Conservation (phyloP, 2,888 invertebrate genomes). For the Dynastes grantii region DNA sequence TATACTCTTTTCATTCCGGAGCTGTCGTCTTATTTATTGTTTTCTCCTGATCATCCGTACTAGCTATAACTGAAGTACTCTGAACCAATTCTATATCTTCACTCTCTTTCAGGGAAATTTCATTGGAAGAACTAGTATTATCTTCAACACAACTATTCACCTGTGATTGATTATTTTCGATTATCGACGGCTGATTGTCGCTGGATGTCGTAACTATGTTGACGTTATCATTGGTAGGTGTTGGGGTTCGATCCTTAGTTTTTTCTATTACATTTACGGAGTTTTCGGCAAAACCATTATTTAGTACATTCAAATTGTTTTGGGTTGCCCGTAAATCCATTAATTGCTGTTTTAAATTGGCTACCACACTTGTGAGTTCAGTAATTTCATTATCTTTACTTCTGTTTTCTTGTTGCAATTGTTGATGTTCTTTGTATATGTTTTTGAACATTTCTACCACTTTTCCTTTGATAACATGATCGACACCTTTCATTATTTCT, state of each 20-base stretch:
- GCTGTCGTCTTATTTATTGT: conserved; percentile 57
- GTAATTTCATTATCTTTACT: conserved; percentile 66
- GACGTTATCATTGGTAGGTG: conserved; percentile 35
- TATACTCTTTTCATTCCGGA: conserved; percentile 54
- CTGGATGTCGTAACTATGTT: conserved; percentile 45
- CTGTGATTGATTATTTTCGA: conserved; percentile 33
- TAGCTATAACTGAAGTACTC: conserved; percentile 52
- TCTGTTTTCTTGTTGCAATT: conserved; percentile 61
- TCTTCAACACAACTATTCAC: conserved; percentile 25
- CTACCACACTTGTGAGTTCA: conserved; percentile 63
- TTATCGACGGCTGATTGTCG: conserved; percentile 46
- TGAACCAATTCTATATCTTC: conserved; percentile 37
- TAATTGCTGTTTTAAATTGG: conserved; percentile 60
- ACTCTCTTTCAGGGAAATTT: conserved; percentile 27
- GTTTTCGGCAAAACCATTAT: conserved; percentile 36
- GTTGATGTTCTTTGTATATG: conserved; percentile 65
- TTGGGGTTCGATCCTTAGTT: conserved; percentile 23
- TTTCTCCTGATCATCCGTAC: conserved; percentile 54
- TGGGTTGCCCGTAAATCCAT: conserved; percentile 32
- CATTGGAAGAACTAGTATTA: conserved; percentile 42
- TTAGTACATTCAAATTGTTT: conserved; percentile 6
- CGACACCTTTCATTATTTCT: conserved; percentile 63
- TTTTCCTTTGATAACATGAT: conserved; percentile 61
- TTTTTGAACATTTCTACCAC: conserved; percentile 64
- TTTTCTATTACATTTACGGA: conserved; percentile 27